Conservation (phyloP, 2,888 invertebrate genomes). For the Ophion ventricosus region DNA sequence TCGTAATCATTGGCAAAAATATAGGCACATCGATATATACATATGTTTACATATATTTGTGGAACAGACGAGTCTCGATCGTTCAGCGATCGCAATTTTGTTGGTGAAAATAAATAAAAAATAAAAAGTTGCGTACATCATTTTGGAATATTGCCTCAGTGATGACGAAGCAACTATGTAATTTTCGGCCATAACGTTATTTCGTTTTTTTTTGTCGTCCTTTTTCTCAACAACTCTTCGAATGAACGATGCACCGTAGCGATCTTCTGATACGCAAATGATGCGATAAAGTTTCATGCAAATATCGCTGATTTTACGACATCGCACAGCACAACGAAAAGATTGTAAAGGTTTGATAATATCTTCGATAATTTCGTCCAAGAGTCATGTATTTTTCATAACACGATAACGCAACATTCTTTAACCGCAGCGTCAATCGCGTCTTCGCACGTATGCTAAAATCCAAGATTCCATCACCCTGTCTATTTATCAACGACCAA, state of each 20-base stretch:
- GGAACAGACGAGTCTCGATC: constrained; percentile 18
- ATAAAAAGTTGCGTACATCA: not conserved
- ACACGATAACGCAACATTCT: too few species aligned
- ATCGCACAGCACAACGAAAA: not conserved
- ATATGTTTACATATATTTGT: not conserved
- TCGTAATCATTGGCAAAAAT: constrained; percentile 35
- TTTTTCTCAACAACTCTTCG: not conserved
- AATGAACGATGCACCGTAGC: not conserved
- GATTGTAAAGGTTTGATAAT: not conserved
- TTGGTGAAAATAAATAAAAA: not conserved
- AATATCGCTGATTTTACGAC: not conserved
- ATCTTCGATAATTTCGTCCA: not conserved
- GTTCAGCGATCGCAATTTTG: constrained; percentile 9
- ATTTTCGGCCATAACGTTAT: not conserved
- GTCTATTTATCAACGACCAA: too few species aligned
- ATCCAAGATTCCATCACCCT: too few species aligned
- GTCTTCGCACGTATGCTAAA: too few species aligned
- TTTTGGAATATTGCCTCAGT: not conserved
- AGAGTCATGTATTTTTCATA: too few species aligned
- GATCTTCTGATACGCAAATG: not conserved
- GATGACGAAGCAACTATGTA: constrained; percentile 10
- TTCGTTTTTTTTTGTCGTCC: not conserved
- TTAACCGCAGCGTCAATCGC: too few species aligned
- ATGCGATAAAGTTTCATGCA: not conserved
- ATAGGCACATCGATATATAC: constrained; percentile 5